phyloP scores from a whole-genome alignment of 2,888 invertebrate genomes.

The Tortricodes alternella region DNA sequence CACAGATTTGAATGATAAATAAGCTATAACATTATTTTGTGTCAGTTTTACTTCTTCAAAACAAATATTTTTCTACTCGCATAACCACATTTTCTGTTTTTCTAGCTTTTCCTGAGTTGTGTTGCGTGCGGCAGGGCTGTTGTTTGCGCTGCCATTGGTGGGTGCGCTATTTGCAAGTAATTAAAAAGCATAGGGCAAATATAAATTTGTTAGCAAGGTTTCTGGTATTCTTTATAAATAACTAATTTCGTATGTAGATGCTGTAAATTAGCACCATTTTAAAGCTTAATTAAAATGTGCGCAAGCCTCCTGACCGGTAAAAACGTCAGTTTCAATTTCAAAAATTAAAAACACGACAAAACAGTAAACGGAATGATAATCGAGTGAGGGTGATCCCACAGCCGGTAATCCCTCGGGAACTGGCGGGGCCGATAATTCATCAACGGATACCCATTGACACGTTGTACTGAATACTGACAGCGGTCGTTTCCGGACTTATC shows the following conservation, averaged over 20 bases:
- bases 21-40: too few relatives aligned
- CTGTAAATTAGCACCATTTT: too few relatives aligned
- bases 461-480: constrained; percentile 47
- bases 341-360: constrained; percentile 23
- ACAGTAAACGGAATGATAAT: constrained; percentile 20
- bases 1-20: too few relatives aligned
- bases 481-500: constrained; percentile 42
- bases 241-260: too few relatives aligned
- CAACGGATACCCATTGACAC: constrained; percentile 47
- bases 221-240: too few relatives aligned
- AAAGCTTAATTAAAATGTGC: too few relatives aligned
- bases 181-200: too few relatives aligned
- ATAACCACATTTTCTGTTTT: too few relatives aligned
- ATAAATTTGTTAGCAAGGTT: too few relatives aligned
- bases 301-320: background rate
- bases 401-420: constrained; percentile 34
- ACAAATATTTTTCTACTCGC: too few relatives aligned
- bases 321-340: constrained; percentile 11
- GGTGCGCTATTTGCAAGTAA: constrained; percentile 42
- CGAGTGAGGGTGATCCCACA: constrained; percentile 21
- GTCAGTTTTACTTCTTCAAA: too few relatives aligned
- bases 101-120: background rate
- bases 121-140: constrained; percentile 36
- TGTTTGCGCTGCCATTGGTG: constrained; percentile 38
- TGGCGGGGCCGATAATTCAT: constrained; percentile 43